Base-by-base conservation (phyloP, 2,888 invertebrate species). In the Augochlorella aurata region DNA sequence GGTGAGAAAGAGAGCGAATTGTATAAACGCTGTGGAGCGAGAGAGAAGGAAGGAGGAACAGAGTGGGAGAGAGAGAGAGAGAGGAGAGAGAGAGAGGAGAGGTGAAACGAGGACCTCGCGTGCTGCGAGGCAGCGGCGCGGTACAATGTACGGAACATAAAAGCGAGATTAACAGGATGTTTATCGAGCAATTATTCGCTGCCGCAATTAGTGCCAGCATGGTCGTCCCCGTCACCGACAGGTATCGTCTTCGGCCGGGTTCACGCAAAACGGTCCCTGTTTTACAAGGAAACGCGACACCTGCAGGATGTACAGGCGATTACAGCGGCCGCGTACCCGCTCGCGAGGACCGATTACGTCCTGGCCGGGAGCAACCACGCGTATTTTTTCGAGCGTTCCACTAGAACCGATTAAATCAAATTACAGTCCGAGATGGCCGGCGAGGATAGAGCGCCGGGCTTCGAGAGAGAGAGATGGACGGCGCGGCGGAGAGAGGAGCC, bases 141-240 rank as follows among this genome's bases (percentile, higher is more conserved):
- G 68, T 81, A 88, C 85, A 87, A 87, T 85, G 83, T 85, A 80
- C 75, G 80, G 74, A 80, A 84, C 82, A 80, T 86, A 90, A 89
- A 88, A 89, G 90, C 85, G 90, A 89, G 90, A 92, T 92, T 91
- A 92, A 91, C 92, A 89, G 91, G 91, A 93, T 93, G 92, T 92
- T 93, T 92, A 93, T 93, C 92, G 91, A 93, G 90, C 91, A 92
- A 92, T 93, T 92, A 92, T 88, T 87, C 87, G 83, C 85, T 75
- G 84, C 81, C 67, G 90, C 90, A 91, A 92, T 92, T 92, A 92
- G 89, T 85, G 87, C 77, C 87, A 86, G 79, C 86, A 81, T 82
- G 82, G 82, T 75, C 85, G 78, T 84, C 84, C 76, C 45, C 86
- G 79, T 82, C 81, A 68, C 66, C 70, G 70, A 66, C 77, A 58